phyloP scores from a whole-genome alignment of 2,888 invertebrate species.

The Doris montereyensis region DNA sequence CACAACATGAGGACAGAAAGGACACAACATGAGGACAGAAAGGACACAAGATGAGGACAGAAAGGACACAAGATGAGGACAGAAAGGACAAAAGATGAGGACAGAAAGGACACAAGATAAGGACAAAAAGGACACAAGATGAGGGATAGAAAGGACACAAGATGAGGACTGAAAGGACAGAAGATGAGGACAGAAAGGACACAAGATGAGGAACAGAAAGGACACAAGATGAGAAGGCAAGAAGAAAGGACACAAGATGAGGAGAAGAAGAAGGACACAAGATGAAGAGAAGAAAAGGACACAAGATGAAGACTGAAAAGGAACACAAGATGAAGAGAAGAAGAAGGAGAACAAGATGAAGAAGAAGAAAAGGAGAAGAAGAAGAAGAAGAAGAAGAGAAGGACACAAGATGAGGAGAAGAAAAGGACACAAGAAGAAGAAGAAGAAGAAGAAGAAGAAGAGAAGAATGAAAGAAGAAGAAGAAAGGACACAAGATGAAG shows the following conservation, averaged over 20 bases:
- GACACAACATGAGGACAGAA: background rate
- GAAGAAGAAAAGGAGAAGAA: background rate
- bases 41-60: background rate
- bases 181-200: background rate
- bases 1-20: background rate
- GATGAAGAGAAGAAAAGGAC: no score
- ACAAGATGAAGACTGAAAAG: no score
- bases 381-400: constrained; percentile 9
- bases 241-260: background rate
- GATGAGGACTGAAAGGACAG: background rate
- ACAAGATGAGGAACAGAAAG: background rate
- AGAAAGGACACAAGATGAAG: constrained; percentile 20
- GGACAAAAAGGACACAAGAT: background rate
- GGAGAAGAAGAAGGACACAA: background rate
- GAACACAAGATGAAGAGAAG: background rate
- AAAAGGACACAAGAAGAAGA: background rate
- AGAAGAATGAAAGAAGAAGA: constrained; percentile 2
- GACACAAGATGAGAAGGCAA: background rate
- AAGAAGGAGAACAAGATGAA: background rate
- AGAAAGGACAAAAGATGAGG: background rate
- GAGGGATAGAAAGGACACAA: background rate
- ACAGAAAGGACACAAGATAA: background rate
- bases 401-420: constrained; percentile 2
- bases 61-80: background rate
- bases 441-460: background rate